Evolutionary conservation across 2,797 vertebrate species (phyloP), one percentile per base, ranked within the genome.

Genomic region (Cyclura pinguis): DNA sequence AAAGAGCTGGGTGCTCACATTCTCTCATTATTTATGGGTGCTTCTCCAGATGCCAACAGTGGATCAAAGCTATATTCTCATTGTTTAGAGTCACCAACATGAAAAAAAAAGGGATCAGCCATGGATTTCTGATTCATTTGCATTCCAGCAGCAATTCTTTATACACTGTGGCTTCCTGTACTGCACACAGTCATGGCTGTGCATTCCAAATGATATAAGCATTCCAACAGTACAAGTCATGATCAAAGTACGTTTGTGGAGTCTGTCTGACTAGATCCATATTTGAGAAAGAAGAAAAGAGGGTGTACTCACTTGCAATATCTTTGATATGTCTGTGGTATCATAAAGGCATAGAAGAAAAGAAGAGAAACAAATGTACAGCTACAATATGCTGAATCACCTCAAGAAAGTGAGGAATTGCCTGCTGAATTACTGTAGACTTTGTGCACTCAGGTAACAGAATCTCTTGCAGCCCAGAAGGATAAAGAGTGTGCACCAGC

Each of bases 91-190:
- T 91, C 93, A 91, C 87, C 85, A 93, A 96, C 78, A 88, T 95
- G 93, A 96, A 97, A 96, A 94, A 96, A 96, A 94, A 32, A 47
- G 42, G 87, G 91, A 96, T 96, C 93, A 95, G 86, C 91, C 86
- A 81, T 0, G 22, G 89, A 93, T 96, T 97, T 96, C 90, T 89
- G 78, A 88, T 93, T 95, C 91, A 94, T 52, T 84, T 55, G 83
- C 85, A 87, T 73, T 89, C 90, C 94, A 96, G 88, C 91, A 89
- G 69, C 73, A 78, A 29, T 22, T 0, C 55, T 52, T 76, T 72
- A 57, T 24, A 84, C 27, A 59, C 29, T 14, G 29, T 72, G 84
- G 76, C 76, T 92, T 62, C 64, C 57, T 77, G 91, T 83, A 29
- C 52, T 93, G 76, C 67, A 85, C 52, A 93, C 89, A 91, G 87